Evolutionary conservation across 2,888 invertebrate genomes (phyloP).

Genomic region (Cataglyphis livida): DNA sequence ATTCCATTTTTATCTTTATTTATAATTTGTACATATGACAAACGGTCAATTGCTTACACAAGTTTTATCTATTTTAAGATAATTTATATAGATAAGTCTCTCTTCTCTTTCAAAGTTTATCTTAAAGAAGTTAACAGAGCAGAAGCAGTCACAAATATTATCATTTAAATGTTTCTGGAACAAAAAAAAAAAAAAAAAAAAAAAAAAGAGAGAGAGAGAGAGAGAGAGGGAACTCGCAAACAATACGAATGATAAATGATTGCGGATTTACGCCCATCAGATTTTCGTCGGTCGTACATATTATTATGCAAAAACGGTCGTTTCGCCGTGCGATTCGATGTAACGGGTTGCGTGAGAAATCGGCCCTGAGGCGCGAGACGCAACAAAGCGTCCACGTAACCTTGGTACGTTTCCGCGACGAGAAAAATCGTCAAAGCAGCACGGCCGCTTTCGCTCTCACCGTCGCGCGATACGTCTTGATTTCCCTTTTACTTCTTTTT

Average conservation of each 20-base stretch:
- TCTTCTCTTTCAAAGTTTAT: not conserved
- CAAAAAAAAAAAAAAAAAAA: not conserved
- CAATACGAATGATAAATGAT: not conserved
- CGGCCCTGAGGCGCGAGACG: constrained; percentile 51
- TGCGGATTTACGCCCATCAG: constrained; percentile 8
- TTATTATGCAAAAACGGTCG: constrained; percentile 46
- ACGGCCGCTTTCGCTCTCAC: constrained; percentile 74
- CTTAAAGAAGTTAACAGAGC: not conserved
- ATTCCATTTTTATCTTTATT: not conserved
- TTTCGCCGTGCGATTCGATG: constrained; percentile 39
- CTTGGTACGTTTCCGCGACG: constrained; percentile 70
- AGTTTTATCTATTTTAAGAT: not conserved
- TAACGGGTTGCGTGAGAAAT: constrained; percentile 65
- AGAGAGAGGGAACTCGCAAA: not conserved
- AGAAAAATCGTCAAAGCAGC: constrained; percentile 75
- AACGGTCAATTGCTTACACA: not conserved
- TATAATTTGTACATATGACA: not conserved
- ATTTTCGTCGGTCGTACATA: constrained; percentile 30
- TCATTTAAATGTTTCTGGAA: not conserved
- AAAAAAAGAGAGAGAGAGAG: no score
- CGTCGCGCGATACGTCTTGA: constrained; percentile 49
- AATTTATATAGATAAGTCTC: not conserved
- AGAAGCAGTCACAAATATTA: constrained; percentile 1
- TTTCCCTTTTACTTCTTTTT: constrained; percentile 62
- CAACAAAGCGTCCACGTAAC: constrained; percentile 70